Base-by-base conservation (phyloP, 1,140 invertebrate genomes). In the Belonocnema kinseyi region DNA sequence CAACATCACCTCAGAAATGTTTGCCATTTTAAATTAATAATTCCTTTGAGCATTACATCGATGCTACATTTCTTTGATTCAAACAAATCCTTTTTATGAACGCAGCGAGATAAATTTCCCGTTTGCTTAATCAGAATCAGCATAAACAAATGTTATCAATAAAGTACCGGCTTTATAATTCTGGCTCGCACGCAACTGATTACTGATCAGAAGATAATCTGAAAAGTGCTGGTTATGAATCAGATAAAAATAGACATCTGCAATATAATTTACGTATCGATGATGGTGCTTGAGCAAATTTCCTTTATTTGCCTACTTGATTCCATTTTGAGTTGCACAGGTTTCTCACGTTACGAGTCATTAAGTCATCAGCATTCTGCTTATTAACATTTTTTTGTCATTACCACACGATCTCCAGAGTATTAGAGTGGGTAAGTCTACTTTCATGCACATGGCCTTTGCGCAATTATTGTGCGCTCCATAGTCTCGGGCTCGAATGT, bases 321-420 rank as follows among this genome's bases (percentile, higher is more conserved):
- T 54, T 54, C 17, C 3, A 54, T 54, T 54, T 54, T n/a, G 17
- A 54, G 3, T 8, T 33, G 61, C 14, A 33, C 26, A 1, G 3
- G 4, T 74, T 77, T 77, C 76, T 77, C 76, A 77, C 76, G 76
- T 77, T 73, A 61, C 6, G 61, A 73, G 51, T 61, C 72, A 77
- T 77, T 66, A 66, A 66, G 61, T 66, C 61, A 66, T 66, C 61
- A 66, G 61, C 46, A 66, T 66, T 66, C 26, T 14, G 16, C 26
- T 66, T 33, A 66, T 66, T 77, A 77, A 72, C 76, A 77, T 77
- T 77, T 77, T 66, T 78, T 52, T 66, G 73, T 71, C 74, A 66
- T 76, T 76, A 76, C 50, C 61, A 12, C 16, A 54, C 14, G 19
- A 74, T 50, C 26, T 46, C 46, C n/a, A 16, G 19, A 7, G 26